Conservation (phyloP, 92 coral and sea anemone genomes). For the Zoanthus sansibaricus region DNA sequence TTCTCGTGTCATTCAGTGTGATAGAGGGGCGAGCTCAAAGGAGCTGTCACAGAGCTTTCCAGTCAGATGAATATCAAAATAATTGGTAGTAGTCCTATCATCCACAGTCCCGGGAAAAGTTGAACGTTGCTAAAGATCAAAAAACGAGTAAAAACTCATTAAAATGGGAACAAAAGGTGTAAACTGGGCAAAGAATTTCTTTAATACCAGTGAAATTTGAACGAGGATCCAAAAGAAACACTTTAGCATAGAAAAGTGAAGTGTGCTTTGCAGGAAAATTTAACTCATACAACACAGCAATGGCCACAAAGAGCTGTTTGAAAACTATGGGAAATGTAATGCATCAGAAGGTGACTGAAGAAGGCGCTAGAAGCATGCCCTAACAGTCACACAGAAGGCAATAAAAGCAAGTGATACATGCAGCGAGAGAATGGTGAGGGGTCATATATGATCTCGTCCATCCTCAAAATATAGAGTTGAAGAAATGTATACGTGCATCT, state of each 20-base stretch:
- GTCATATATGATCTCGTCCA: slow-evolving; percentile 23
- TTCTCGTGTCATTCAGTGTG: too few species aligned
- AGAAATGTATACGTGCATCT: slow-evolving; percentile 50
- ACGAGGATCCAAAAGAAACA: slow-evolving; percentile 67
- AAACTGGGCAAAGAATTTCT: slow-evolving; percentile 57
- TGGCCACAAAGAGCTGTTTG: slow-evolving; percentile 33
- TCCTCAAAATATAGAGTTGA: slow-evolving; percentile 47
- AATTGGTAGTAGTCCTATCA: too few species aligned
- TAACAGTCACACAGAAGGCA: slow-evolving; percentile 29
- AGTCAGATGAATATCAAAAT: too few species aligned
- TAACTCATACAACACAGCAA: slow-evolving; percentile 39
- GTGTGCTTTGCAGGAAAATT: not conserved
- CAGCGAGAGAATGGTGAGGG: slow-evolving; percentile 5
- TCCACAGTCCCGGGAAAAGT: too few species aligned
- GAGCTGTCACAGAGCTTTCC: too few species aligned
- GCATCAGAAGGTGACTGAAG: slow-evolving; percentile 39
- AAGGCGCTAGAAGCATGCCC: slow-evolving; percentile 41
- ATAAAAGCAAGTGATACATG: slow-evolving; percentile 16
- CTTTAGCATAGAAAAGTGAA: slow-evolving; percentile 47
- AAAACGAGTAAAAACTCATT: slow-evolving; percentile 61
- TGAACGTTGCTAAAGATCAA: slow-evolving; percentile 51
- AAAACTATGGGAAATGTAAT: slow-evolving; percentile 5
- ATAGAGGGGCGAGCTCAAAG: too few species aligned
- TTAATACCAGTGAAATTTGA: not conserved
- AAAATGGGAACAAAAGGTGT: slow-evolving; percentile 56